Percentiles rank a stretch among this genome's conserved stretches.
Conservation (phyloP, 2,888 invertebrate genomes). For the Heliconius cydno region DNA sequence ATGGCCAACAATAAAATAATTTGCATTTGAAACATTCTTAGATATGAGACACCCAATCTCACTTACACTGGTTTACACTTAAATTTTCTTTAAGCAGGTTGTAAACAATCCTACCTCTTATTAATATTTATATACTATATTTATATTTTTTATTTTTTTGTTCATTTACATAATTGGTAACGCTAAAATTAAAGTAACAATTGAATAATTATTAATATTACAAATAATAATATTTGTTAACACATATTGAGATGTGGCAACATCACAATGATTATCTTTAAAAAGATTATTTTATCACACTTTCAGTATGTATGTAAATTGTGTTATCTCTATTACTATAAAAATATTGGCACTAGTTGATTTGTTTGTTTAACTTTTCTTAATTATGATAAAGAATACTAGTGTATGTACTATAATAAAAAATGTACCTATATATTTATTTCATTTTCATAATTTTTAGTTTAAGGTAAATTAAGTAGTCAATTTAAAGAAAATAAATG, state of each 20-base stretch:
- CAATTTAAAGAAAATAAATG: not conserved
- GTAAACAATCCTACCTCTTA: too few relatives aligned
- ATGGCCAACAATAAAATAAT: not conserved
- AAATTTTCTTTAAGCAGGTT: too few relatives aligned
- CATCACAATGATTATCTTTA: slow-evolving; percentile 12
- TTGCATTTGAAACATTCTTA: not conserved
- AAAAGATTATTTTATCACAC: slow-evolving; percentile 10
- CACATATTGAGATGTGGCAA: slow-evolving; percentile 7
- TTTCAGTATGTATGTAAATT: not conserved
- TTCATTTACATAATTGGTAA: too few relatives aligned
- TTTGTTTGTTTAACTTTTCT: slow-evolving; percentile 1
- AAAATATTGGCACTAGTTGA: not conserved
- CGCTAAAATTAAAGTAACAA: not conserved
- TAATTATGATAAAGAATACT: not conserved
- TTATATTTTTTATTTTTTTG: too few relatives aligned
- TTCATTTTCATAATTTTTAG: too few relatives aligned
- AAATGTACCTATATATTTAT: too few relatives aligned
- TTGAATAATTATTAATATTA: not conserved
- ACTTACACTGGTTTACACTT: too few relatives aligned
- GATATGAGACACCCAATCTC: not conserved
- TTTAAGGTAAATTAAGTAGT: not conserved
- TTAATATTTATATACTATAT: too few relatives aligned
- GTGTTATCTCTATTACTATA: slow-evolving; percentile 20
- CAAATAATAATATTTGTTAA: not conserved
- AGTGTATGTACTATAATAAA: too few relatives aligned